Evolutionary conservation across 2,888 invertebrate species (phyloP), one percentile per base, ranked within the genome.

Genomic region (Agrochola lychnidis): DNA sequence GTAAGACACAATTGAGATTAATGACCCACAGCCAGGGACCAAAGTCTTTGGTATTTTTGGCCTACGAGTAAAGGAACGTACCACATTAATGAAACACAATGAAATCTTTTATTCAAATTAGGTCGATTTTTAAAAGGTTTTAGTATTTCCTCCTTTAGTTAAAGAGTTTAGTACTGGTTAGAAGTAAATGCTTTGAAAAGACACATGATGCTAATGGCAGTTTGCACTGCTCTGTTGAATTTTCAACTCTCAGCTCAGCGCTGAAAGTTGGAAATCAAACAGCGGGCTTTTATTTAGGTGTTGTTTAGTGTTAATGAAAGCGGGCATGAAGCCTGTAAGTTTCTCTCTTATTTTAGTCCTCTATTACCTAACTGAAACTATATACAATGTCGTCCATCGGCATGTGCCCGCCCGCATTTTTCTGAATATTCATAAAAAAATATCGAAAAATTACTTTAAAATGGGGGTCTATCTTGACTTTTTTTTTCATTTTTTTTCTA

Each of bases 1-100:
- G 36, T 74, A n/a, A 42, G 71, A 22, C 73, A 40, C 69, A 72
- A 83, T 84, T 84, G 85, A 83, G 83, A 84, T 81, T 72, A 78
- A 83, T 68, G 83, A 72, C 62, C 71, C 22, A 42, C n/a, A 5
- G 16, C 36, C 2, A 22, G 30, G 7, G 62, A 25, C 51, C 53
- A 48, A 42, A 68, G 48, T 25, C 61, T 36, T 56, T 42, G n/a
- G 71, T 76, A 70, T 76, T 62, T 80, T 83, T 71, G 62, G 42
- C 40, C 57, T 42, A 48, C 10, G 22, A 30, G 1, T 59, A 30
- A 22, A 36, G 30, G 16, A 81, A 48, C 70, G 81, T 77, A 57
- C 68, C 73, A 57, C 70, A 25, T 68, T 77, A 71, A 71, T 61
- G 74, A 72, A 79, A 40, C 57, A 16, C 40, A 79, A 70, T 61